A percentile compares a stretch with the other conserved stretches of the same genome.
These are phyloP conservation scores for Hemicentrotus pulcherrimus DNA, from an alignment of 35 echinoderm and acorn worm genomes.

Conservation along the genomic window DNA sequence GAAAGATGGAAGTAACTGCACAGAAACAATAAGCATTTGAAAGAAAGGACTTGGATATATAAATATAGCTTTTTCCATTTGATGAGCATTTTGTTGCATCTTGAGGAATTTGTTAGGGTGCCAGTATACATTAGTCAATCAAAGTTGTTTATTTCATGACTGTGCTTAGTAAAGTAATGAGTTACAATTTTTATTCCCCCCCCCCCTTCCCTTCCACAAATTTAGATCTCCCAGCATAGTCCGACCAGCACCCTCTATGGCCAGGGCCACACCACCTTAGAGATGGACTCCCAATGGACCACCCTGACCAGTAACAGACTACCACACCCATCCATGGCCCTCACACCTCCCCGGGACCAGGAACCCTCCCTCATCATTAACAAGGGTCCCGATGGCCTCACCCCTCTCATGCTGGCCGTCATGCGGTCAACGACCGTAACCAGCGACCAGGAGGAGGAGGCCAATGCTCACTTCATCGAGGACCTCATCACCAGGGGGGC, in stretches of 20 bases:
- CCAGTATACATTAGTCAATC: too few species aligned
- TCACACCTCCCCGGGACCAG: constrained; percentile 21
- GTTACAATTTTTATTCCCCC: too few species aligned
- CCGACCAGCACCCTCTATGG: neutral
- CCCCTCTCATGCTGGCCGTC: constrained; percentile 75
- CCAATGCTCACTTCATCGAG: constrained; percentile 61
- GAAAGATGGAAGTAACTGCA: too few species aligned
- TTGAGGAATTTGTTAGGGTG: too few species aligned
- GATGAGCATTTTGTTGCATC: too few species aligned
- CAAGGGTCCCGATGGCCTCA: constrained; percentile 59
- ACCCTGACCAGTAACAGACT: neutral
- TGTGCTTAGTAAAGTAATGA: too few species aligned
- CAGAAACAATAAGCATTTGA: too few species aligned
- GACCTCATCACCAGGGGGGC: constrained; percentile 66
- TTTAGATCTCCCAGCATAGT: neutral
- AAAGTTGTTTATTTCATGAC: too few species aligned
- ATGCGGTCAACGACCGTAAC: constrained; percentile 33
- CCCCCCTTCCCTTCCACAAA: neutral
- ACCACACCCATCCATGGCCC: neutral
- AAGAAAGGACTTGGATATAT: too few species aligned
- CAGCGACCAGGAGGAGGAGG: constrained; percentile 58
- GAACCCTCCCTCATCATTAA: neutral
- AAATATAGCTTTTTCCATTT: too few species aligned
- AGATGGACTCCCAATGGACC: neutral
- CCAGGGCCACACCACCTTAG: constrained; percentile 7